Evolutionary conservation across 2,888 invertebrate species (phyloP), one percentile per base, ranked within the genome.

Genomic region (Diaprepes abbreviatus): DNA sequence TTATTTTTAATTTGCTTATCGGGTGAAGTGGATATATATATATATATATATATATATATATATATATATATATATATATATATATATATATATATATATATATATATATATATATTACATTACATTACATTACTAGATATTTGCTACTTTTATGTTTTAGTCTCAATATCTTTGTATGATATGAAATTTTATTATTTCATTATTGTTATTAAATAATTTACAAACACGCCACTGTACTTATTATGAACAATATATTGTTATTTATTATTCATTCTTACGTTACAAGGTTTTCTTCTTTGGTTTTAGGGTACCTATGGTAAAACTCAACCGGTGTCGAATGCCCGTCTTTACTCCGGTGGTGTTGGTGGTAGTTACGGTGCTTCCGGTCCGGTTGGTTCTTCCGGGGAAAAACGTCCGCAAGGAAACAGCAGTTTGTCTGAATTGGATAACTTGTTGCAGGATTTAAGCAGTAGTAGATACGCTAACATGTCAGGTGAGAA

Each of bases 361-460:
- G 60, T 55, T 28, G 58, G 58, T 66, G 71, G 74, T 17, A 48
- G 67, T 21, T 68, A 69, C 67, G 73, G 71, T 35, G 58, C 63
- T 43, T 63, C 67, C 43, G 40, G 54, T 14, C n/a, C 80, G 78
- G 55, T 75, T 74, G 58, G 48, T 16, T 38, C 74, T 40, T 76
- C 79, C 19, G 65, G 59, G 45, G 74, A 74, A 16, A 75, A 76
- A 70, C 71, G 75, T n/a, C 73, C 75, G 17, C 40, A 52, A 0
- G 63, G 43, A 17, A 89, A 89, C 79, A 93, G 91, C 76, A 94
- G 96, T 84, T 87, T 97, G 48, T 93, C 94, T 0, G 97, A 97
- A 84, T 84, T 98, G 81, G 97, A 98, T 84, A 94, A 93, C 12
- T 87, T 98, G 59, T 87, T 98, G 65, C 93, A 96, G 81, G 97